Conservation (phyloP, 2,797 vertebrate species). For the Acipenser transmontanus region DNA sequence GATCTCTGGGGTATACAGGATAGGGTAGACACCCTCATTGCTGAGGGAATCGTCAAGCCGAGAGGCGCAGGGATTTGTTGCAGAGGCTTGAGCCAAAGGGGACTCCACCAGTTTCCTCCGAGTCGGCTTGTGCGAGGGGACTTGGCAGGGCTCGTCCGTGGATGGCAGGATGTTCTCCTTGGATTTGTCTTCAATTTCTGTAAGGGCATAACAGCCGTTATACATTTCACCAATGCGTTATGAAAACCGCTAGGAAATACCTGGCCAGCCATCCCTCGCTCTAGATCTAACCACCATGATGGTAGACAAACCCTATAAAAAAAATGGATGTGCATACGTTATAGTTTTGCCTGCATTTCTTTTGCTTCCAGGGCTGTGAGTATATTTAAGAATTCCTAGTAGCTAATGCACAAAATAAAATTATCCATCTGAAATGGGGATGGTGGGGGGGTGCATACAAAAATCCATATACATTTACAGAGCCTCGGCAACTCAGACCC, state of each 20-base stretch:
- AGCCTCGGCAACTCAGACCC: too few relatives aligned
- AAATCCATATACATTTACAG: not conserved
- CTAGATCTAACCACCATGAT: too few relatives aligned
- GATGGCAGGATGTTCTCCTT: constrained; percentile 19
- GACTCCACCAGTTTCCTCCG: constrained; percentile 73
- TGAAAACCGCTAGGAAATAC: too few relatives aligned
- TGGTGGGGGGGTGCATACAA: not conserved
- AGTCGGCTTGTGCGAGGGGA: constrained; percentile 34
- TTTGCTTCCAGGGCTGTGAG: constrained; percentile 4
- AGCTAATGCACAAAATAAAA: not conserved
- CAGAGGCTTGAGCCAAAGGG: constrained; percentile 25
- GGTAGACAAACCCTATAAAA: constrained; percentile 19
- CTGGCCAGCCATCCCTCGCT: too few relatives aligned
- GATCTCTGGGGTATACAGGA: constrained; percentile 71
- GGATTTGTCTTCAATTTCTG: constrained; percentile 8
- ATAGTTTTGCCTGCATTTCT: constrained; percentile 9
- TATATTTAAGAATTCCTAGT: not conserved
- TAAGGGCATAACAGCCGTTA: too few relatives aligned
- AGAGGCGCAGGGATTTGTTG: constrained; percentile 15
- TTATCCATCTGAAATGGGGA: not conserved
- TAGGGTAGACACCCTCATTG: constrained; percentile 64
- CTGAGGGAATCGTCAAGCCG: constrained; percentile 60
- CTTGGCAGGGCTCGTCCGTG: constrained; percentile 10
- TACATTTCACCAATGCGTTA: too few relatives aligned
- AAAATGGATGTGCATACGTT: constrained; percentile 12